Conservation (phyloP, 2,888 invertebrate species). For the Boloria selene region DNA sequence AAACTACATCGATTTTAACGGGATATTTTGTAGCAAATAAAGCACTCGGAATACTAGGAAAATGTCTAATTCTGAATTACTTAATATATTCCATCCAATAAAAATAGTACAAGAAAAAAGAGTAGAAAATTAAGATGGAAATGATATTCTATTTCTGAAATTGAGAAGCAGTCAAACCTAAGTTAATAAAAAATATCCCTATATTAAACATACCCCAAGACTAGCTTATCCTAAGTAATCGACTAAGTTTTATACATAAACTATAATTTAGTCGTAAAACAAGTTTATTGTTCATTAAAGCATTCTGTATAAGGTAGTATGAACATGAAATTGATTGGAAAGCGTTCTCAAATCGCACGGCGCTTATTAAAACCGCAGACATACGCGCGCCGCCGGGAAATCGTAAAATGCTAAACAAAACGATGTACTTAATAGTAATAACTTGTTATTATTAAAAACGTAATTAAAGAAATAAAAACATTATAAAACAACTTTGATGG, state of each 20-base stretch:
- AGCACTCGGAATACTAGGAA: too few species aligned
- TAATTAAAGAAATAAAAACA: background rate
- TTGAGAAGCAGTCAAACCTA: too few species aligned
- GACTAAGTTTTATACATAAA: background rate
- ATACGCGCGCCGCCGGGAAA: constrained; percentile 31
- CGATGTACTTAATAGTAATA: constrained; percentile 13
- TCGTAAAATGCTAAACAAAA: constrained; percentile 32
- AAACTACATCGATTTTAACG: too few species aligned
- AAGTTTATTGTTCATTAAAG: constrained; percentile 21
- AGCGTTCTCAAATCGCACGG: constrained; percentile 32
- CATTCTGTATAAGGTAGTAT: constrained; percentile 24
- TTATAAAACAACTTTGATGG: background rate
- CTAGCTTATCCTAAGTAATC: too few species aligned
- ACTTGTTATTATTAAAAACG: background rate
- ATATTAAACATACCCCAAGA: too few species aligned
- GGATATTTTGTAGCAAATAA: too few species aligned
- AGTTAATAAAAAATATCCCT: too few species aligned
- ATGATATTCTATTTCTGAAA: too few species aligned
- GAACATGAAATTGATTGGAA: constrained; percentile 38
- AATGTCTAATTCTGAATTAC: too few species aligned
- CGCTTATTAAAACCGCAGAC: constrained; percentile 41
- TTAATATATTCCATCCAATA: too few species aligned
- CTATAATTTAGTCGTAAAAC: constrained; percentile 13
- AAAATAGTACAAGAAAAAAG: too few species aligned
- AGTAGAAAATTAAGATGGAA: too few species aligned